phyloP scores from a whole-genome alignment of 2,888 invertebrate species.

The Sclerodermus sp. region DNA sequence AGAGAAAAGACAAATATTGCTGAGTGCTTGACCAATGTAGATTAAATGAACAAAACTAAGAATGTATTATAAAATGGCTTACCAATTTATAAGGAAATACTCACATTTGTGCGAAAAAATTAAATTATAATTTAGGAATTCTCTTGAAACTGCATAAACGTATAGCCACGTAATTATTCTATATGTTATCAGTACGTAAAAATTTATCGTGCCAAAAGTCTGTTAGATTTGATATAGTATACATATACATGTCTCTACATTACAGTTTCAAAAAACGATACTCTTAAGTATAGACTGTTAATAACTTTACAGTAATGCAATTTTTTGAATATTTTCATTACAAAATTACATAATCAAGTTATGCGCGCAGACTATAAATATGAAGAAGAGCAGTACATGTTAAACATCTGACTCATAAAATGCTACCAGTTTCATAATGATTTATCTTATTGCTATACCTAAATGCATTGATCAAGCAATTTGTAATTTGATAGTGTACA shows the following conservation, averaged over 20 bases:
- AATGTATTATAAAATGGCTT: conserved; percentile 7
- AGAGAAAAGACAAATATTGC: conserved; percentile 24
- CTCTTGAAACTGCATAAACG: not conserved
- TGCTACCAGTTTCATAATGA: too few species aligned
- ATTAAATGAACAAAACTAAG: conserved; percentile 6
- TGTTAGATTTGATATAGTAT: not conserved
- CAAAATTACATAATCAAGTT: too few species aligned
- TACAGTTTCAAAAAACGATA: not conserved
- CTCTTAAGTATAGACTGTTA: not conserved
- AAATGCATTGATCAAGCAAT: too few species aligned
- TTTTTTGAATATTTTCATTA: too few species aligned
- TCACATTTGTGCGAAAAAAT: too few species aligned
- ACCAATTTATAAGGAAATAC: conserved; percentile 5
- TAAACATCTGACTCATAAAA: too few species aligned
- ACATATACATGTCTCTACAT: not conserved
- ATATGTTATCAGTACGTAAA: not conserved
- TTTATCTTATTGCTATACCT: too few species aligned
- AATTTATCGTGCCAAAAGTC: conserved; percentile 30
- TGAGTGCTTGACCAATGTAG: conserved; percentile 36
- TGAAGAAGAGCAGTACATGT: too few species aligned
- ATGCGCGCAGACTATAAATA: too few species aligned
- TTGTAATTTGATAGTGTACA: too few species aligned
- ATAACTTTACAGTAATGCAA: too few species aligned
- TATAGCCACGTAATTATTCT: not conserved
- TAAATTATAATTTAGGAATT: not conserved